Percentiles rank a stretch among this genome's conserved stretches.
phyloP scores from a whole-genome alignment of 2,888 invertebrate species.

The Strigamia crassipes region DNA sequence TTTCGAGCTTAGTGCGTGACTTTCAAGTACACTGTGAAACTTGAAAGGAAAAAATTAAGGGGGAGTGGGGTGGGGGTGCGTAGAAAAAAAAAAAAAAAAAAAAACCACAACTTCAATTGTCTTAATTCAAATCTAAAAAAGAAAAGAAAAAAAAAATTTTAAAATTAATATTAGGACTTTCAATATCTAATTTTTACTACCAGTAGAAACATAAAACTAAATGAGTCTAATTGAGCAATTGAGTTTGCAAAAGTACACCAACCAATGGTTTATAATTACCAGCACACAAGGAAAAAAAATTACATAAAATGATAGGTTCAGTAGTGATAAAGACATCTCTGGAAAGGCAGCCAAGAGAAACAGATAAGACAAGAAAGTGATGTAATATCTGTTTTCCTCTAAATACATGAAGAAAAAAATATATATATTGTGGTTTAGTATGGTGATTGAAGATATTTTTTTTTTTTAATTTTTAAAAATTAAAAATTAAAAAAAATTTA shows the following conservation, averaged over 20 bases:
- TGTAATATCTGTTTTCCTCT: too few relatives aligned
- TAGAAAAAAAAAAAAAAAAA: neutral
- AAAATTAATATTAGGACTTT: neutral
- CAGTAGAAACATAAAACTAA: neutral
- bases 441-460: too few relatives aligned
- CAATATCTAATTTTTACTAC: neutral
- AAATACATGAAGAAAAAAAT: too few relatives aligned
- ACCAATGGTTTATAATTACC: too few relatives aligned
- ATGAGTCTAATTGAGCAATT: constrained; percentile 1
- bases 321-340: too few relatives aligned
- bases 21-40: neutral
- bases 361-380: neutral
- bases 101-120: neutral
- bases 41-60: neutral
- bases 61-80: neutral
- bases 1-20: neutral
- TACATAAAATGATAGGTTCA: neutral
- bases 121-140: neutral
- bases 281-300: too few relatives aligned
- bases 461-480: too few relatives aligned
- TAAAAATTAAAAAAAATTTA: neutral
- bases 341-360: neutral
- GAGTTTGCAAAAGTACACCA: too few relatives aligned
- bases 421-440: too few relatives aligned
- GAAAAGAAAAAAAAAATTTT: neutral